phyloP scores from a whole-genome alignment of 2,797 vertebrate species.

The Lithobates pipiens region DNA sequence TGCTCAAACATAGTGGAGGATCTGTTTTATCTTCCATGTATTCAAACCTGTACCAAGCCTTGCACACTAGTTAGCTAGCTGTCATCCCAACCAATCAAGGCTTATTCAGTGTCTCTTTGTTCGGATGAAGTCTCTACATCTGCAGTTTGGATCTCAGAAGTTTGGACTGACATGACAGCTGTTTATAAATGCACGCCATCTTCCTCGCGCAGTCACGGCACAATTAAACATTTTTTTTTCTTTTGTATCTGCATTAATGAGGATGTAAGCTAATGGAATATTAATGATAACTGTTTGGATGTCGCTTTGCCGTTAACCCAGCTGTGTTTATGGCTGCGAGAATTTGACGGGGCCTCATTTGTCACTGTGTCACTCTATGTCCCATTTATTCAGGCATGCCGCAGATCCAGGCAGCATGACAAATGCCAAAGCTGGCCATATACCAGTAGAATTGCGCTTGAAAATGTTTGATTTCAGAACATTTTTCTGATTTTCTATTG shows the following conservation, averaged over 20 bases:
- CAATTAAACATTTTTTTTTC: not conserved
- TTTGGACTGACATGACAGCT: not conserved
- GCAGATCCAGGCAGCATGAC: not conserved
- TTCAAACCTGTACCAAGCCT: not conserved
- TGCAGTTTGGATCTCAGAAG: not conserved
- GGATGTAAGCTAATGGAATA: not conserved
- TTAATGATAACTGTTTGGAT: not conserved
- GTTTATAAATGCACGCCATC: not conserved
- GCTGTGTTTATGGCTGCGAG: not conserved
- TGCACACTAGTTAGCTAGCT: not conserved
- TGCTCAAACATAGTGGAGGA: not conserved
- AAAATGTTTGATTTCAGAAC: no score
- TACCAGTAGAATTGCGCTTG: no score
- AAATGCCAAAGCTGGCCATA: not conserved
- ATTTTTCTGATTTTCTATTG: no score
- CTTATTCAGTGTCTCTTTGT: not conserved
- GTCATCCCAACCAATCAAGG: not conserved
- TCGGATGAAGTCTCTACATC: not conserved
- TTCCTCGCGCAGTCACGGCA: not conserved
- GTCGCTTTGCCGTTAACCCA: not conserved
- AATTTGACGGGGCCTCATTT: not conserved
- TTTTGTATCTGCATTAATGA: constrained; percentile 2
- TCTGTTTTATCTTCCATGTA: not conserved
- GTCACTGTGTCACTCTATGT: not conserved
- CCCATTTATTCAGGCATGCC: not conserved